These are phyloP conservation scores for Parazoanthus darwini DNA, from an alignment of 92 coral and sea anemone genomes.

Conservation along the genomic window DNA sequence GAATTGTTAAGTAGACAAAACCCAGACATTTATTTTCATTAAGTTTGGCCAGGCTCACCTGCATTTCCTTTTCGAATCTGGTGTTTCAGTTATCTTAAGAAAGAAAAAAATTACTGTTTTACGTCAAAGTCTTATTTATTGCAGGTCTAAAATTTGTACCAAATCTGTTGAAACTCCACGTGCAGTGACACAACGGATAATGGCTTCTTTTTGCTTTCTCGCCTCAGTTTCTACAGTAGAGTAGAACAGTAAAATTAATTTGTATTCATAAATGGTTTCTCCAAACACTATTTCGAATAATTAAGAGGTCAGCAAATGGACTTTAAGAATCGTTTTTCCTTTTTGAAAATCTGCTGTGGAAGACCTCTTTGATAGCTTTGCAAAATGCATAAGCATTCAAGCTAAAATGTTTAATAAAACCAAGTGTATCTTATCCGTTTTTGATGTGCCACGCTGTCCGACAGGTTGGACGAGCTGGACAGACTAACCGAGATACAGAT, in stretches of 20 bases:
- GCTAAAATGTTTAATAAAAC: too few relatives aligned
- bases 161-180: too few relatives aligned
- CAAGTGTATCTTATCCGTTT: background rate
- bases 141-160: too few relatives aligned
- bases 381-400: background rate
- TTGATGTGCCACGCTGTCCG: too few relatives aligned
- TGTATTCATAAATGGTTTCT: background rate
- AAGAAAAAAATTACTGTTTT: too few relatives aligned
- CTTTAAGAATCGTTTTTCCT: background rate
- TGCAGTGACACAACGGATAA: too few relatives aligned
- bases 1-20: background rate
- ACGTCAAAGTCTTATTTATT: too few relatives aligned
- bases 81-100: background rate
- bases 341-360: background rate
- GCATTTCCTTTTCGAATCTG: background rate
- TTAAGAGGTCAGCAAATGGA: background rate
- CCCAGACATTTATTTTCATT: background rate
- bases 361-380: background rate
- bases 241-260: background rate
- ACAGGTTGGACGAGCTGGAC: slow-evolving; percentile 38
- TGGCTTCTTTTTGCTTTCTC: background rate
- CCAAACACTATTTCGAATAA: background rate
- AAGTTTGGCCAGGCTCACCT: background rate
- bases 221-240: too few relatives aligned
- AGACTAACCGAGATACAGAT: background rate